phyloP scores from a whole-genome alignment of 2,113 vertebrate genomes.

The Entomyzon cyanotis region DNA sequence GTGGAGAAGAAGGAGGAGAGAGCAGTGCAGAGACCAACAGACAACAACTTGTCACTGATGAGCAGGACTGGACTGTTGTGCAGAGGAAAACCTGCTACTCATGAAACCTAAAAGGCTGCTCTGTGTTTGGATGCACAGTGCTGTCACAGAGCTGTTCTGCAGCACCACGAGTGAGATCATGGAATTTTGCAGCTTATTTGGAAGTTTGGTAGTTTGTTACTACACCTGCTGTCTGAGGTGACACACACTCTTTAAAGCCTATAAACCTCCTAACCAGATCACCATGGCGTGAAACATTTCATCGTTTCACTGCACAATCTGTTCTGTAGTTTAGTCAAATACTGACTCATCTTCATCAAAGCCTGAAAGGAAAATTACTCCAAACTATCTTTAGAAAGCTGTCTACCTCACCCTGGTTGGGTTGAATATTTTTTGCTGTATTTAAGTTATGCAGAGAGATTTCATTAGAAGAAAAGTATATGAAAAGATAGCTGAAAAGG shows the following conservation, averaged over 20 bases:
- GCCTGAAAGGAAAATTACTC: conserved; percentile 1
- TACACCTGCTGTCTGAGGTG: conserved; percentile 71
- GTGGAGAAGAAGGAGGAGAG: background rate
- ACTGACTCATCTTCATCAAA: conserved; percentile 46
- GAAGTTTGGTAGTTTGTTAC: conserved; percentile 71
- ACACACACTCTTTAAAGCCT: conserved; percentile 65
- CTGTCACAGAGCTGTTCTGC: conserved; percentile 73
- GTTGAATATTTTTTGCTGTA: background rate
- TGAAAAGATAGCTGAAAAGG: background rate
- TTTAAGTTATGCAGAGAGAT: background rate
- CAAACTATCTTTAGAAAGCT: conserved; percentile 7
- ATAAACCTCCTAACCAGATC: conserved; percentile 56
- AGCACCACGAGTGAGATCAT: conserved; percentile 76
- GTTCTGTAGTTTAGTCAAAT: conserved; percentile 7
- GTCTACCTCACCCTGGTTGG: background rate
- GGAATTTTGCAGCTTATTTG: conserved; percentile 76
- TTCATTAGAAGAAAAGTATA: background rate
- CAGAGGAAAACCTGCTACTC: background rate
- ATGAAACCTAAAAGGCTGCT: conserved; percentile 28
- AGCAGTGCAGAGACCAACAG: background rate
- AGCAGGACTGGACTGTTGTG: background rate
- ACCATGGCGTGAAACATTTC: conserved; percentile 21
- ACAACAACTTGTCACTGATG: background rate
- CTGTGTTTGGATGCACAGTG: conserved; percentile 69
- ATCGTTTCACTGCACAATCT: background rate